These are phyloP conservation scores for Astropecten irregularis DNA, from an alignment of 53 echinoderm and acorn worm species.

Conservation along the genomic window DNA sequence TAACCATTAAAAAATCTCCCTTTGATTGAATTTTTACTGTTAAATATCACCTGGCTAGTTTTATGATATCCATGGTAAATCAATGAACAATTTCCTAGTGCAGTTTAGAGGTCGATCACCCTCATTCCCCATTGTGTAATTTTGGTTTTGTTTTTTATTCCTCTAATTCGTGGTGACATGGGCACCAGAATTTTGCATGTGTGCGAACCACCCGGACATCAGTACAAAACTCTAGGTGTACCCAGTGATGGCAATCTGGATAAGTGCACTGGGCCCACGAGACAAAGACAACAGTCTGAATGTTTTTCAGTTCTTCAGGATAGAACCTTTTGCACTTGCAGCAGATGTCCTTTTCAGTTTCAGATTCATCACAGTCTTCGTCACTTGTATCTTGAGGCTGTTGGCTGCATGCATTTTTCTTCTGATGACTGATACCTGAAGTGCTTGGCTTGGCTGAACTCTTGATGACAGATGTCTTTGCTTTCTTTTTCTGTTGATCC, in stretches of 20 bases:
- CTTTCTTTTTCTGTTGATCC: conserved; percentile 16
- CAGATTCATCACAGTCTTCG: conserved; percentile 24
- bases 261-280: conserved; percentile 16
- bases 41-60: too few species aligned
- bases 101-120: too few species aligned
- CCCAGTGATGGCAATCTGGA: conserved; percentile 23
- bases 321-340: background rate
- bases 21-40: too few species aligned
- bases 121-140: background rate
- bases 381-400: background rate
- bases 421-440: background rate
- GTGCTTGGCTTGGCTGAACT: conserved; percentile 21
- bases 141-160: background rate
- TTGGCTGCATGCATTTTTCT: background rate
- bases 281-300: conserved; percentile 8
- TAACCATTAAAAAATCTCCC: too few species aligned
- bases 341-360: background rate
- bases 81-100: too few species aligned
- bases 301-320: background rate
- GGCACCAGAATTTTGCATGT: conserved; percentile 6
- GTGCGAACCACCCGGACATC: background rate
- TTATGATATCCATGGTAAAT: too few species aligned
- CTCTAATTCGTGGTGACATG: background rate
- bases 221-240: background rate
- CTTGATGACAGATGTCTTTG: conserved; percentile 19